Evolutionary conservation across 2,797 vertebrate genomes (phyloP).

Genomic region (Oreochromis mossambicus): DNA sequence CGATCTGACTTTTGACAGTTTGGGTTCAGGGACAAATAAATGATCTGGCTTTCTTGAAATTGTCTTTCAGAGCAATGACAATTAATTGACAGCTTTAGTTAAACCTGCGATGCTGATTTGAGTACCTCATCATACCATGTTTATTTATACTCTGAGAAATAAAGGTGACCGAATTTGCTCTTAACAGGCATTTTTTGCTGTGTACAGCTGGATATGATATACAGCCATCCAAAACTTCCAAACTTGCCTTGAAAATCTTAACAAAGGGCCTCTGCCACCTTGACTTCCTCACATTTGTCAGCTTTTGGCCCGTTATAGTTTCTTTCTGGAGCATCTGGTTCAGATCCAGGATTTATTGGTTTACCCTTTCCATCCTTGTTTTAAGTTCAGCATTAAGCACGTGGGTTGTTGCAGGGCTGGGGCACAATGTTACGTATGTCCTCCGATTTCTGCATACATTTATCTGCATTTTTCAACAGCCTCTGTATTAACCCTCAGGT

Average conservation of each 20-base stretch:
- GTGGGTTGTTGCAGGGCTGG: not conserved
- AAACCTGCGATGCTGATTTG: not conserved
- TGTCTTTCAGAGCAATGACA: not conserved
- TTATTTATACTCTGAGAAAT: not conserved
- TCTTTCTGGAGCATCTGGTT: not conserved
- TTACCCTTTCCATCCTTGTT: not conserved
- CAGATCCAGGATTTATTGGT: not conserved
- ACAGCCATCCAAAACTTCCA: not conserved
- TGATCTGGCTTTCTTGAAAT: not conserved
- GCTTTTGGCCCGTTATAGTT: not conserved
- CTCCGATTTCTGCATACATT: not conserved
- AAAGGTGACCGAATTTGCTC: not conserved
- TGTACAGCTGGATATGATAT: not conserved
- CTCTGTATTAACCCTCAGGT: not conserved
- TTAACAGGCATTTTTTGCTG: not conserved
- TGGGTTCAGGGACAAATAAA: not conserved
- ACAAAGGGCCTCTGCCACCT: not conserved
- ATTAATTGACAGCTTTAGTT: not conserved
- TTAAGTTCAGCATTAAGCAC: not conserved
- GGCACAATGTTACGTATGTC: not conserved
- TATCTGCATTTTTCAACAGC: not conserved
- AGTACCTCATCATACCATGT: not conserved
- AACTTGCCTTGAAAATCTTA: not conserved
- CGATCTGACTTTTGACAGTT: not conserved
- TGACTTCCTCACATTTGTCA: not conserved